Evolutionary conservation across 1,140 invertebrate genomes (phyloP), one percentile per base, ranked within the genome.

Genomic region (Dolichoris vasculosae): DNA sequence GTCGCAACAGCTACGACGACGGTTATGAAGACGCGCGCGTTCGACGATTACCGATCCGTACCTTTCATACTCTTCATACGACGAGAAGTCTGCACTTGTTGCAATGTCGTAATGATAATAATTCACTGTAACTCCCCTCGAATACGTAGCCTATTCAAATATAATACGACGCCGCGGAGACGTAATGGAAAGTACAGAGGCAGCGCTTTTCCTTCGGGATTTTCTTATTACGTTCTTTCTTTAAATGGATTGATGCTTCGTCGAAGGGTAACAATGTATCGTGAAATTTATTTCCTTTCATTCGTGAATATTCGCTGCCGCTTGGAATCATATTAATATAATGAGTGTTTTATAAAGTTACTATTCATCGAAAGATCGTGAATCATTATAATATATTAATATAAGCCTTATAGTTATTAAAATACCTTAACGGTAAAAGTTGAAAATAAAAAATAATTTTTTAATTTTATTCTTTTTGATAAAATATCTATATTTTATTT

Each of bases 51-150:
- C 69, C 40, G 69, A 73, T 73, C 15, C 3, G 4, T 69, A 38
- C 67, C 38, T 73, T 73, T 38, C n/a, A n/a, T 35, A 9, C 32
- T 20, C 30, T 23, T 11, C 38, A 20, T 26, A 43, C 20, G 40
- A 0, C 0, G 38, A 0, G 6, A 40, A 2, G 69, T 20, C 69
- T 73, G 38, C 69, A 73, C 69, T 73, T 43, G 40, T 73, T 43
- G 69, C 69, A n/a, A 73, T n/a, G 17, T 9, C 69, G 23, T 73
- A 73, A 73, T 43, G 69, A 73, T 43, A 73, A 73, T 73, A 73
- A 73, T 73, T 73, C 38, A 43, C 6, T 11, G 23, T n/a, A 73
- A 73, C 69, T 73, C 69, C 69, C 38, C 26, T 43, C 23, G 38
- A 15, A 43, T 71, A 30, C 69, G 38, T 20, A 17, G 20, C 38